phyloP scores from a whole-genome alignment of 2,888 invertebrate species.

The Oscheius sp. region DNA sequence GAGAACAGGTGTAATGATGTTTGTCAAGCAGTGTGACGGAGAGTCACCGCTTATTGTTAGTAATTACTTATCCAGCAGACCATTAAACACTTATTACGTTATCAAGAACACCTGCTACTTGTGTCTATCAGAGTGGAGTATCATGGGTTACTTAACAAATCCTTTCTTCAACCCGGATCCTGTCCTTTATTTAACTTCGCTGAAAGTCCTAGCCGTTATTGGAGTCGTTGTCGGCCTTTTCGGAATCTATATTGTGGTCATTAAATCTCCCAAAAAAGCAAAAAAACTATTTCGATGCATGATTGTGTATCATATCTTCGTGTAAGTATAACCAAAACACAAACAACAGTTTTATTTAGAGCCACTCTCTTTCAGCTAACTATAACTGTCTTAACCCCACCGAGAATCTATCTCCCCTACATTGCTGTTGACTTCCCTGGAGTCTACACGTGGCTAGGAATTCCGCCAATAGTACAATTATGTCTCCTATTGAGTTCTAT shows the following conservation, averaged over 20 bases:
- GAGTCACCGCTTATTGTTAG: too few species aligned
- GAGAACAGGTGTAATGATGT: too few species aligned
- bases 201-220: conserved; percentile 1
- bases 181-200: not conserved
- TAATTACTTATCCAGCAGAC: too few species aligned
- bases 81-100: too few species aligned
- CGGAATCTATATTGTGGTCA: conserved; percentile 2
- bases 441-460: not conserved
- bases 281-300: not conserved
- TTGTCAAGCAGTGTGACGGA: too few species aligned
- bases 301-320: not conserved
- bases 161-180: not conserved
- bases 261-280: not conserved
- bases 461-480: not conserved
- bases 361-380: not conserved
- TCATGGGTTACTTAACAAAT: too few species aligned
- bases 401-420: not conserved
- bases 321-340: not conserved
- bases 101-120: too few species aligned
- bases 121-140: too few species aligned
- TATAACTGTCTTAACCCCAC: not conserved
- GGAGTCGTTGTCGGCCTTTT: not conserved
- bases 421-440: conserved; percentile 6
- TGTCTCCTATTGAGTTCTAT: not conserved
- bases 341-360: not conserved